Evolutionary conservation across 2,797 vertebrate genomes (phyloP).

Genomic region (Pangasius djambal): DNA sequence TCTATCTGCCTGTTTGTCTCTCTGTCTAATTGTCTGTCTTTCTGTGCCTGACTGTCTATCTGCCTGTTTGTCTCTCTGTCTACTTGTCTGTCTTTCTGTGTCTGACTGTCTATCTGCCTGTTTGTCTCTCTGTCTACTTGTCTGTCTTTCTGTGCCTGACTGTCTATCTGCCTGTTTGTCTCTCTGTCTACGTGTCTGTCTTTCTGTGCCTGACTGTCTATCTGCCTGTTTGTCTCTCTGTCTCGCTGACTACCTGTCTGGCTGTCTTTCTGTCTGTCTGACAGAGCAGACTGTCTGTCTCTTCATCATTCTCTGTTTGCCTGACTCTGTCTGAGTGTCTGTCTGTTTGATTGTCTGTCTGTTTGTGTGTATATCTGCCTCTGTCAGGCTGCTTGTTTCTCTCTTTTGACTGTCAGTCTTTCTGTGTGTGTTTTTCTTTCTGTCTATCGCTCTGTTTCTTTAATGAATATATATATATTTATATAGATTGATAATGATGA

Average conservation of each 20-base stretch:
- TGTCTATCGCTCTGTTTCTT: background rate
- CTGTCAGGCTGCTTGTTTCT: background rate
- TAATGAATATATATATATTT: background rate
- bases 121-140: too few species aligned
- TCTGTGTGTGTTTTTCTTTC: background rate
- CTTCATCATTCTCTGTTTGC: too few species aligned
- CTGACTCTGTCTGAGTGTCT: background rate
- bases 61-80: background rate
- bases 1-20: background rate
- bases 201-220: background rate
- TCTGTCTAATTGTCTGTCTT: background rate
- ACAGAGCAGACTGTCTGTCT: too few species aligned
- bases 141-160: too few species aligned
- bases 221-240: too few species aligned
- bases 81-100: background rate
- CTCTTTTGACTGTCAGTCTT: background rate
- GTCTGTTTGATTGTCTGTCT: background rate
- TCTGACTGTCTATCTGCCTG: background rate
- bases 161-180: background rate
- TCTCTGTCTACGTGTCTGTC: background rate
- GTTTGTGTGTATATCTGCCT: background rate
- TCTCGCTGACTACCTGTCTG: too few species aligned
- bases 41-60: accelerated
- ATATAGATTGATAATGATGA: background rate
- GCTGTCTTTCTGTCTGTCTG: too few species aligned